Percentiles rank a stretch among this genome's conserved stretches.
These are phyloP conservation scores for Melinaea marsaeus DNA, from an alignment of 2,888 invertebrate species.

Conservation along the genomic window DNA sequence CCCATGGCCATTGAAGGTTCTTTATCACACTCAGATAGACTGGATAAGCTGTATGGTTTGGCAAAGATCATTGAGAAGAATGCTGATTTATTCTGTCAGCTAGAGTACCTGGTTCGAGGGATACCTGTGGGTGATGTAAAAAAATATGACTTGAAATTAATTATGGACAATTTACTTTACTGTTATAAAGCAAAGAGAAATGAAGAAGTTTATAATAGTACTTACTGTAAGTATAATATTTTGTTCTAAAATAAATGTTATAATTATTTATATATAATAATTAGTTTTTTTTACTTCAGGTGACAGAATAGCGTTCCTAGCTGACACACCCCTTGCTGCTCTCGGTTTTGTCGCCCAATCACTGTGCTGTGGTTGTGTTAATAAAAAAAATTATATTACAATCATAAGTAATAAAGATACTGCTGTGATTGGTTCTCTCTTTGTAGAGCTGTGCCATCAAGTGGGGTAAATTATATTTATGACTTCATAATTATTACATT, in stretches of 20 bases:
- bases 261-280: not conserved
- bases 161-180: conserved; percentile 20
- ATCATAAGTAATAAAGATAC: conserved; percentile 8
- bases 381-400: not conserved
- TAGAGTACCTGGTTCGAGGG: conserved; percentile 21
- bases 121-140: conserved; percentile 12
- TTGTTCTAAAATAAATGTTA: not conserved
- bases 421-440: conserved; percentile 20
- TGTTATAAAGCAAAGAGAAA: conserved; percentile 2
- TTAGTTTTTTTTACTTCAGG: not conserved
- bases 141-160: conserved; percentile 22
- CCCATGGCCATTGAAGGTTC: not conserved
- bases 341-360: conserved; percentile 6
- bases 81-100: conserved; percentile 19
- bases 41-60: conserved; percentile 10
- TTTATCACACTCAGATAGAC: not conserved
- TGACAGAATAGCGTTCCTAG: not conserved
- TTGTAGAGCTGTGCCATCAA: conserved; percentile 19
- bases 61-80: conserved; percentile 16
- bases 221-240: not conserved
- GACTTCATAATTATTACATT: not conserved
- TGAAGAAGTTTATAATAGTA: not conserved
- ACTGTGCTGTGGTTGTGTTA: not conserved
- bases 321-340: conserved; percentile 1
- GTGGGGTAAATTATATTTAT: conserved; percentile 18